Conservation (phyloP, 1,140 invertebrate genomes). For the Diabrotica virgifera region DNA sequence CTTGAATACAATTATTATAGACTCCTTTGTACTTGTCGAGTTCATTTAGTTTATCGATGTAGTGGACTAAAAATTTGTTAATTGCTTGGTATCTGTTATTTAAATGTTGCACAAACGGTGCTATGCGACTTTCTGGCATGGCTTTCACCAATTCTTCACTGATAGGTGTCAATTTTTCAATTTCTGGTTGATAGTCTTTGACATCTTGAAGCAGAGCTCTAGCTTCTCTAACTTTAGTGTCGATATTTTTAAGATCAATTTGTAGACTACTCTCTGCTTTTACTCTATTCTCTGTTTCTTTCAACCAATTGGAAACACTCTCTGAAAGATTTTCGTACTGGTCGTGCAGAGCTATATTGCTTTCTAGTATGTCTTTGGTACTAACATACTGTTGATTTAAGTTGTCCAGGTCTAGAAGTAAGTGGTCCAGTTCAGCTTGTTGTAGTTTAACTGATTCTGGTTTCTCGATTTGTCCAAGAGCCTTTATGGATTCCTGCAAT, state of each 20-base stretch:
- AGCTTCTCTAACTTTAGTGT: conserved; percentile 69
- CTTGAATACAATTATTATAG: conserved; percentile 64
- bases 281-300: conserved; percentile 78
- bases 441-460: conserved; percentile 63
- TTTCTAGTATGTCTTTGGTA: conserved; percentile 68
- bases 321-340: conserved; percentile 77
- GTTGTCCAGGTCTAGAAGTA: conserved; percentile 65
- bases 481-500: conserved; percentile 63
- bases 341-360: conserved; percentile 75
- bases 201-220: conserved; percentile 62
- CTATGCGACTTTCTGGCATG: conserved; percentile 77
- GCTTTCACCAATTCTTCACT: conserved; percentile 71
- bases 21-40: conserved; percentile 63
- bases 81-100: conserved; percentile 73
- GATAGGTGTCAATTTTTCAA: conserved; percentile 64
- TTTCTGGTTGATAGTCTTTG: conserved; percentile 60
- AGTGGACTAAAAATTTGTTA: conserved; percentile 65
- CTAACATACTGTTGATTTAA: conserved; percentile 63
- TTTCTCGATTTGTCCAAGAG: conserved; percentile 66
- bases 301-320: conserved; percentile 77
- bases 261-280: conserved; percentile 69
- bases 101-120: conserved; percentile 76
- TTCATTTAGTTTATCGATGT: conserved; percentile 66
- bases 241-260: conserved; percentile 66
- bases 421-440: conserved; percentile 60